Percentiles rank a stretch among this genome's conserved stretches.
Evolutionary conservation across 2,888 invertebrate genomes (phyloP).

Genomic region (Melanotus villosus): DNA sequence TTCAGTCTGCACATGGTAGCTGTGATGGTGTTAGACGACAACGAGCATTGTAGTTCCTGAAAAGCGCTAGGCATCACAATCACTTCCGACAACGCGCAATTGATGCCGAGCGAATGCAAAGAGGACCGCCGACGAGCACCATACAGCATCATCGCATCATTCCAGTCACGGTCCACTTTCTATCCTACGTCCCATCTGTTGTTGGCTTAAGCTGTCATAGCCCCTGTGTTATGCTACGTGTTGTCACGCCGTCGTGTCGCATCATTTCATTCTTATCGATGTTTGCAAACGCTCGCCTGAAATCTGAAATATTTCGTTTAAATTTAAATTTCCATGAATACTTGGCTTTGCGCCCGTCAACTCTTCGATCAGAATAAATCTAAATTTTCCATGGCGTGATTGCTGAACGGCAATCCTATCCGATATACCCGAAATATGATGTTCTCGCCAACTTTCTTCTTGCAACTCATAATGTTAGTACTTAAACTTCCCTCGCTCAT

Average conservation of each 20-base stretch:
- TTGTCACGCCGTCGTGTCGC: conserved; percentile 36
- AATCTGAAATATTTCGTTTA: conserved; percentile 42
- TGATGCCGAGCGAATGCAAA: conserved; percentile 37
- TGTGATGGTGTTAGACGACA: conserved; percentile 14
- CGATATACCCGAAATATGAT: background rate
- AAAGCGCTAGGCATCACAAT: conserved; percentile 32
- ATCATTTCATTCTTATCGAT: conserved; percentile 43
- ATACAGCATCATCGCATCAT: conserved; percentile 39
- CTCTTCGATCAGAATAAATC: conserved; percentile 30
- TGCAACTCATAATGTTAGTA: background rate
- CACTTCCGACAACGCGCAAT: conserved; percentile 36
- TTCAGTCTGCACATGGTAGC: conserved; percentile 7
- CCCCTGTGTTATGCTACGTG: conserved; percentile 43
- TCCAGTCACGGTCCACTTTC: conserved; percentile 56
- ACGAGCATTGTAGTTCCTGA: conserved; percentile 21
- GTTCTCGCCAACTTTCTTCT: conserved; percentile 14
- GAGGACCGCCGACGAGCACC: conserved; percentile 19
- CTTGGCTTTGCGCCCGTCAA: conserved; percentile 32
- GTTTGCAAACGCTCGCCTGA: conserved; percentile 37
- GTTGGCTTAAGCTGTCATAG: conserved; percentile 49
- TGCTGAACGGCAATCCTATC: conserved; percentile 1
- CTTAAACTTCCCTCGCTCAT: too few species aligned
- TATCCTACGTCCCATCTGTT: conserved; percentile 54
- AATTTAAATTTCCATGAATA: conserved; percentile 46
- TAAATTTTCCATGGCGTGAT: conserved; percentile 15